These are phyloP conservation scores for Ridgeia piscesae DNA, from an alignment of 1,140 invertebrate species.

Conservation along the genomic window DNA sequence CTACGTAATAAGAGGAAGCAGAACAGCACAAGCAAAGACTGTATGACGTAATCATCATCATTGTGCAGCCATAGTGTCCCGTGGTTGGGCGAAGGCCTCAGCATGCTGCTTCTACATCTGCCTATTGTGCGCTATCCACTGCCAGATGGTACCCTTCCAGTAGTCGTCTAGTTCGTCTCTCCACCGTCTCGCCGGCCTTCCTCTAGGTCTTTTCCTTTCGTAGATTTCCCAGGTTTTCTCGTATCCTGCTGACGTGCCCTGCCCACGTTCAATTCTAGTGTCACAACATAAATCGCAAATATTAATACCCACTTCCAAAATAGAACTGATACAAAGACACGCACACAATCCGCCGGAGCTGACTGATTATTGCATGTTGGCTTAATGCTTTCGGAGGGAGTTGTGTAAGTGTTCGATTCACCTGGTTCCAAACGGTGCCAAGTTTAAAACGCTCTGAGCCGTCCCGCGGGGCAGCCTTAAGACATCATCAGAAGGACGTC, in stretches of 20 bases:
- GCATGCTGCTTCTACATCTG: background rate
- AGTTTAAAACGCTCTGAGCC: background rate
- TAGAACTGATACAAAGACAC: background rate
- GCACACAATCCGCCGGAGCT: background rate
- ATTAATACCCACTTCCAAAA: too few relatives aligned
- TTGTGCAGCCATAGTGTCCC: background rate
- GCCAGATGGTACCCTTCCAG: too few relatives aligned
- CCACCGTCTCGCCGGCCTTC: too few relatives aligned
- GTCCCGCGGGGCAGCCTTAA: background rate
- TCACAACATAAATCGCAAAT: too few relatives aligned
- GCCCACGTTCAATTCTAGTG: too few relatives aligned
- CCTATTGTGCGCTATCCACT: too few relatives aligned
- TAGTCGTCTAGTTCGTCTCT: too few relatives aligned
- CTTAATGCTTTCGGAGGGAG: background rate
- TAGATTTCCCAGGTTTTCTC: too few relatives aligned
- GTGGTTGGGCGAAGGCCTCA: too few relatives aligned
- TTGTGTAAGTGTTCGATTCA: background rate
- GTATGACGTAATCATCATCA: background rate
- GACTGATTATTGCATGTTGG: background rate
- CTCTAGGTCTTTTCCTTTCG: too few relatives aligned
- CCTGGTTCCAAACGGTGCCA: background rate
- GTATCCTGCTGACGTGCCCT: too few relatives aligned
- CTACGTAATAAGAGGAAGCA: background rate
- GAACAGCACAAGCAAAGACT: background rate
- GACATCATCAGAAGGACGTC: background rate